Conservation (phyloP, 2,888 invertebrate genomes). For the Rhagonycha lutea region DNA sequence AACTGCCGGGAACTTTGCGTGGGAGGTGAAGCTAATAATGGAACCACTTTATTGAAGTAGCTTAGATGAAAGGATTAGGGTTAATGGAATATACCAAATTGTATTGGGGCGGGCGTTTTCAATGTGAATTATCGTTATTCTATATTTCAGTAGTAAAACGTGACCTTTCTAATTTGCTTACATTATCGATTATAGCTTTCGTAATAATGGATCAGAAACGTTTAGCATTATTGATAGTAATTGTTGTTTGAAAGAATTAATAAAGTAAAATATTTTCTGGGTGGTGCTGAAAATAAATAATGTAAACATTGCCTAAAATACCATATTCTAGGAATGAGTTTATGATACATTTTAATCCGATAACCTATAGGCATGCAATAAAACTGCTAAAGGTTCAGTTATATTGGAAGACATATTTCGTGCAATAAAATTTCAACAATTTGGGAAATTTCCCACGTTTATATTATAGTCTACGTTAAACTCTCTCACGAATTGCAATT, state of each 20-base stretch:
- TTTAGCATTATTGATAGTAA: too few species aligned
- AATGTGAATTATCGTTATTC: constrained; percentile 2
- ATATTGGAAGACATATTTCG: background rate
- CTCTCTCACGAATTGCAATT: background rate
- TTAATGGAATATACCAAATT: constrained; percentile 11
- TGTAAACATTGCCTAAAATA: too few species aligned
- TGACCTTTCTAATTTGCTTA: background rate
- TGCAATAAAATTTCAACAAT: background rate
- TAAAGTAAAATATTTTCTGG: too few species aligned
- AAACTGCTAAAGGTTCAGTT: background rate
- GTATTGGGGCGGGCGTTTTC: background rate
- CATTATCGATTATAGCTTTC: background rate
- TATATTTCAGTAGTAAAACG: background rate
- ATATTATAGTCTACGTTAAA: background rate
- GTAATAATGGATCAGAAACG: background rate
- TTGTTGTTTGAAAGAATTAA: too few species aligned
- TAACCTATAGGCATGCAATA: background rate
- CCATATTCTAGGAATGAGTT: background rate
- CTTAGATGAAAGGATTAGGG: constrained; percentile 18
- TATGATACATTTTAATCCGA: background rate
- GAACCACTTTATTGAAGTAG: constrained; percentile 14
- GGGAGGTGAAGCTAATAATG: constrained; percentile 19
- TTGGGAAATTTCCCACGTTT: background rate
- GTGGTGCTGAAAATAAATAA: too few species aligned
- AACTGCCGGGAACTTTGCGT: constrained; percentile 12